A percentile compares a stretch with the other conserved stretches of the same genome.
These are phyloP conservation scores for Ptyas mucosa DNA, from an alignment of 2,113 vertebrate species.

Conservation along the genomic window DNA sequence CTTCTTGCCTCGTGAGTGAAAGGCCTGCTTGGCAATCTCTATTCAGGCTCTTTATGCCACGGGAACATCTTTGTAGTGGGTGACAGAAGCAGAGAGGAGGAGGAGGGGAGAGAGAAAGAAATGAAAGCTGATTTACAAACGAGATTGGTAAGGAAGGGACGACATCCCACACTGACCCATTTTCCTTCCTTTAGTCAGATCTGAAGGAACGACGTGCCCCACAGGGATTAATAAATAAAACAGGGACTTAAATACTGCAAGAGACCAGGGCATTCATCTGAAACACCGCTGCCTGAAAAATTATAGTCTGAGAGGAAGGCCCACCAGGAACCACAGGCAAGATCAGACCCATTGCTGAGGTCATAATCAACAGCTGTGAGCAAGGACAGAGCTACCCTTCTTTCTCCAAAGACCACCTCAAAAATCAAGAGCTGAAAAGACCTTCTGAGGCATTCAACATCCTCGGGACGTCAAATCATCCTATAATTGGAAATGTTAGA, in stretches of 20 bases:
- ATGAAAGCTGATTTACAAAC: fast-evolving
- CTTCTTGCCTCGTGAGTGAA: neutral
- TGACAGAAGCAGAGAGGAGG: neutral
- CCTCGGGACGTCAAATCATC: neutral
- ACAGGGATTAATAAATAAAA: fast-evolving
- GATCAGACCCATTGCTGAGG: neutral
- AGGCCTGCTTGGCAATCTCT: neutral
- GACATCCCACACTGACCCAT: neutral
- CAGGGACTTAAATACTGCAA: neutral
- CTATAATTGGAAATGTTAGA: neutral
- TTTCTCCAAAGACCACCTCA: neutral
- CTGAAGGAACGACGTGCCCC: neutral
- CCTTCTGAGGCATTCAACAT: neutral
- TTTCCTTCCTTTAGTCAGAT: neutral
- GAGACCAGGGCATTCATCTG: neutral
- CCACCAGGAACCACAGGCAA: neutral
- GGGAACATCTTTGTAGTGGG: slow-evolving; percentile 33
- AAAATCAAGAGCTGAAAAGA: neutral
- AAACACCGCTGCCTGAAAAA: neutral
- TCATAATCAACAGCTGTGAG: neutral
- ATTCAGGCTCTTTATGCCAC: slow-evolving; percentile 21
- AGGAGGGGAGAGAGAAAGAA: neutral
- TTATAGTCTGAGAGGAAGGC: fast-evolving
- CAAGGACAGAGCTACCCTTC: neutral
- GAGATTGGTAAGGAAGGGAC: neutral